Evolutionary conservation across 2,797 vertebrate genomes (phyloP), one percentile per base, ranked within the genome.

Genomic region (Poecilia gillii): DNA sequence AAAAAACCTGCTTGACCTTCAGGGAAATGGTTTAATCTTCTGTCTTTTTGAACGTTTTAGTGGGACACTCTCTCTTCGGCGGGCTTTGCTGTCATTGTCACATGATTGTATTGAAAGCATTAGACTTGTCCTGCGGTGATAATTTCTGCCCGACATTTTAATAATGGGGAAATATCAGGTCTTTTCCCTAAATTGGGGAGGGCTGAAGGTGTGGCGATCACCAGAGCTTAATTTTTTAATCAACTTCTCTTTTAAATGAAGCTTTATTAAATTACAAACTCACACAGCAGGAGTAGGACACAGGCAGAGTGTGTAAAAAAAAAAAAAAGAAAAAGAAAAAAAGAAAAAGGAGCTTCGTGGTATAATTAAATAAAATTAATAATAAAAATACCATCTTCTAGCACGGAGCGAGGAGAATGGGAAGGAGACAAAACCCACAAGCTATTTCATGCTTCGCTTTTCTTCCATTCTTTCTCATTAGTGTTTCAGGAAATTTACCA

Each of bases 181-280:
- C 90, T 93, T 93, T 91, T 95, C 90, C 93, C 90, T 84, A 91
- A 92, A 88, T 12, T 80, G 90, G 92, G 93, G 83, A 90, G 92
- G 94, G 91, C 85, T 81, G 89, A 85, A 80, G 84, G 93, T 84
- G 87, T 91, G 89, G 90, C 93, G 94, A 95, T 95, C 92, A 94
- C 91, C 94, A 94, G 88, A 94, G 94, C 95, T 95, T 96, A 95
- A 96, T 96, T 96, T 96, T 96, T 96, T 96, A 96, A 96, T 96
- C 95, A 96, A 96, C 94, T 94, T 91, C 93, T 93, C 92, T 94
- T 90, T 96, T 94, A 96, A 96, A 96, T 95, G 88, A 95, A 94
- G 92, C 94, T 96, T 96, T 96, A 96, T 96, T 96, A 96, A 96
- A 96, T 96, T 96, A 96, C 94, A 95, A 94, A 94, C 93, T 93